A percentile compares a stretch with the other conserved stretches of the same genome.
Conservation (phyloP, 2,888 invertebrate species). For the Cremastinae sp. region DNA sequence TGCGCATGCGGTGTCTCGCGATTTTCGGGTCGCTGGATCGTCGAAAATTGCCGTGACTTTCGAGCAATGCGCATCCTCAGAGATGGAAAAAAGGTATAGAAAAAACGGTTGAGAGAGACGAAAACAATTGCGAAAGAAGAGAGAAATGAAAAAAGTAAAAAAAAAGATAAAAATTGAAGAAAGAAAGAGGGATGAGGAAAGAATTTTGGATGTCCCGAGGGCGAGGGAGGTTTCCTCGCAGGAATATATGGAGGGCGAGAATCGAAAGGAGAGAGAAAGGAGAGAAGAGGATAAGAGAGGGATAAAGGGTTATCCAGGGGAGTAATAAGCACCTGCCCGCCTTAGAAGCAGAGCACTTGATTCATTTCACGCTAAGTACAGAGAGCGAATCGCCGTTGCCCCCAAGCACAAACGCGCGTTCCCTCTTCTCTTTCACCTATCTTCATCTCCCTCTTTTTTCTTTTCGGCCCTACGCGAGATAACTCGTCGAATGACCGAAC, state of each 20-base stretch:
- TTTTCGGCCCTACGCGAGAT: constrained; percentile 8
- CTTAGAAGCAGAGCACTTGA: constrained; percentile 77
- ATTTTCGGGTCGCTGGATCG: constrained; percentile 43
- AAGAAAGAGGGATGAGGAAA: constrained; percentile 37
- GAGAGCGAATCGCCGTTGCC: constrained; percentile 68
- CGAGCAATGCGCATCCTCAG: constrained; percentile 28
- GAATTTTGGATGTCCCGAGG: constrained; percentile 73
- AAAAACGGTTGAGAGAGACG: not conserved
- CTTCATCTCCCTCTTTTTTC: constrained; percentile 15
- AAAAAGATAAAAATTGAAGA: not conserved
- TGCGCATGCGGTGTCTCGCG: no score
- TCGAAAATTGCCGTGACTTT: constrained; percentile 58
- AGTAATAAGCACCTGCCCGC: constrained; percentile 80
- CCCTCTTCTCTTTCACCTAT: not conserved
- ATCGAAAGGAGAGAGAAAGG: constrained; percentile 35
- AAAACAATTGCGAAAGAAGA: no score
- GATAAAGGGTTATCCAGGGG: constrained; percentile 65
- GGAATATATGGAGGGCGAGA: constrained; percentile 68
- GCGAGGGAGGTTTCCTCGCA: constrained; percentile 73
- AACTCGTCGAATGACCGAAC: constrained; percentile 60
- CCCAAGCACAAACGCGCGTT: constrained; percentile 34
- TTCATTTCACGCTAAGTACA: constrained; percentile 80
- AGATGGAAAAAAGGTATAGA: not conserved
- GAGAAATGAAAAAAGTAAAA: not conserved
- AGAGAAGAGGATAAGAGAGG: constrained; percentile 45